A percentile compares a stretch with the other conserved stretches of the same genome.
Evolutionary conservation across 1,140 invertebrate species (phyloP).

Genomic region (Drosophila saltans): DNA sequence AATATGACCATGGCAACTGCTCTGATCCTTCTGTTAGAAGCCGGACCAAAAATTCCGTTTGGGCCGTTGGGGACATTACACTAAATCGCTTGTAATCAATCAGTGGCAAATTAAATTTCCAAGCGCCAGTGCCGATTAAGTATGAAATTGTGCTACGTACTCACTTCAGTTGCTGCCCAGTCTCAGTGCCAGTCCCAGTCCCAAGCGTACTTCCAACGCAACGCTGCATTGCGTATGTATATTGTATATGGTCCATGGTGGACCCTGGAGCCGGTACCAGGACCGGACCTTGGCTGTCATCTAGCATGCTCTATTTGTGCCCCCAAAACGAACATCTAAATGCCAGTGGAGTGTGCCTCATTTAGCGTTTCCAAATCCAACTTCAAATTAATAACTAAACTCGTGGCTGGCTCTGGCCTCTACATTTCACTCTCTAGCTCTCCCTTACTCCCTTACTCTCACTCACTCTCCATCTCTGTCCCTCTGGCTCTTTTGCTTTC

Average conservation of each 20-base stretch:
- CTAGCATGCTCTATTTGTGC: conserved; percentile 26
- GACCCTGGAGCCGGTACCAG: too few species aligned
- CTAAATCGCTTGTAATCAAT: conserved; percentile 78
- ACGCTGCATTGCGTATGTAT: conserved; percentile 35
- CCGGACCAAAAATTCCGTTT: conserved; percentile 15
- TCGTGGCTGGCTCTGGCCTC: conserved; percentile 33
- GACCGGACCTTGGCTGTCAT: conserved; percentile 5
- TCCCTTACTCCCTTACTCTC: too few species aligned
- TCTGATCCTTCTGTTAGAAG: background rate
- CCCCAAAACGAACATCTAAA: conserved; percentile 40
- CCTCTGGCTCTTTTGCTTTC: background rate
- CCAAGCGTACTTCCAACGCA: background rate
- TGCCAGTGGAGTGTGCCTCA: conserved; percentile 37
- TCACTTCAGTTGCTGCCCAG: background rate
- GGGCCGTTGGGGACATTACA: conserved; percentile 63
- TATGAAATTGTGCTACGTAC: conserved; percentile 49
- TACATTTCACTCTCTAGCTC: too few species aligned
- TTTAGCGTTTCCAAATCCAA: conserved; percentile 59
- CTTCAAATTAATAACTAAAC: conserved; percentile 63
- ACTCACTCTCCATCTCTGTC: conserved; percentile 14
- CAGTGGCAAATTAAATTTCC: conserved; percentile 79
- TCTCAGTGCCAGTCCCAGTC: background rate
- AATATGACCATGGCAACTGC: conserved; percentile 34
- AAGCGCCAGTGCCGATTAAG: conserved; percentile 67
- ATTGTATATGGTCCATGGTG: conserved; percentile 11